A percentile compares a stretch with the other conserved stretches of the same genome.
phyloP scores from a whole-genome alignment of 2,797 vertebrate species.

The Mormyrus proboscirostris region DNA sequence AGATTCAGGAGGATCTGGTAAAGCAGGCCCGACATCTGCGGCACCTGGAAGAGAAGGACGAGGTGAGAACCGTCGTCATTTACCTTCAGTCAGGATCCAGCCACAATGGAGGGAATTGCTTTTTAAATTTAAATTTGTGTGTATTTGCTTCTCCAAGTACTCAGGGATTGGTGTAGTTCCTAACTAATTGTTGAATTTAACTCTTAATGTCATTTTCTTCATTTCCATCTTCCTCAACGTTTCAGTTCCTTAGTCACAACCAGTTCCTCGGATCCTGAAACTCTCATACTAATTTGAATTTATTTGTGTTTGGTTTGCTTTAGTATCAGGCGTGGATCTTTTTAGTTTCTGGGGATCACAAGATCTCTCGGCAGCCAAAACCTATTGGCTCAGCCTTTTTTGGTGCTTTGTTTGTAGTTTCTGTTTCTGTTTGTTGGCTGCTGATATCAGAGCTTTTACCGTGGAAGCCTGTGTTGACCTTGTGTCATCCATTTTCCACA shows the following conservation, averaged over 20 bases:
- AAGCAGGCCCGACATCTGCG: conserved; percentile 80
- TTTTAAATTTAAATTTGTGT: background rate
- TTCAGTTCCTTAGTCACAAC: background rate
- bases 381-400: background rate
- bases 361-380: background rate
- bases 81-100: background rate
- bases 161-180: background rate
- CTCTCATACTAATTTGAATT: background rate
- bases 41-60: conserved; percentile 88
- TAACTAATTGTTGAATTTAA: background rate
- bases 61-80: conserved; percentile 59
- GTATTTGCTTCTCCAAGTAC: background rate
- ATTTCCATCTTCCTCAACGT: background rate
- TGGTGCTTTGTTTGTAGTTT: background rate
- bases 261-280: background rate
- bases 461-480: background rate
- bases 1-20: conserved; percentile 88
- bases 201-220: background rate
- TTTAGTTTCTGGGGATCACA: background rate
- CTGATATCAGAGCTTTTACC: background rate
- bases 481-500: background rate
- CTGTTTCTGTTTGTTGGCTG: background rate
- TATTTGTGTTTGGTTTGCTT: background rate
- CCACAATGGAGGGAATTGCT: background rate
- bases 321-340: background rate